phyloP scores from a whole-genome alignment of 2,797 vertebrate genomes.

The Gymnodraco acuticeps region DNA sequence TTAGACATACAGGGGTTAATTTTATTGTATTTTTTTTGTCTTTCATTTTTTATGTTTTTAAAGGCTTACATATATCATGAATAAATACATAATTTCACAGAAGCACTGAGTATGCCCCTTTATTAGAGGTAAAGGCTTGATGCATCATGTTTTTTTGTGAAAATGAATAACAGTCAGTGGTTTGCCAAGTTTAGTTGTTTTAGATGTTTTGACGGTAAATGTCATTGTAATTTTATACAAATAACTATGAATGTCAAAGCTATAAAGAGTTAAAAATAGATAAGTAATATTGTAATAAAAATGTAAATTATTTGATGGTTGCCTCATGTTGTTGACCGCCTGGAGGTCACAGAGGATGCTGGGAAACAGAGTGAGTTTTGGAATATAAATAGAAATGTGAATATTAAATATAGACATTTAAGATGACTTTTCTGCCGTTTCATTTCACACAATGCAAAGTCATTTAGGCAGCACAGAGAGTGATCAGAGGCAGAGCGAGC shows the following conservation, averaged over 20 bases:
- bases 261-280: neutral
- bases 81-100: neutral
- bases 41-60: neutral
- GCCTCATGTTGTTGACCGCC: neutral
- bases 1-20: no score
- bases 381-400: neutral
- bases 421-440: slow-evolving; percentile 34
- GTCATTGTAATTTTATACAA: no score
- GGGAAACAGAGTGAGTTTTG: neutral
- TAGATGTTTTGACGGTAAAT: no score
- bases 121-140: neutral
- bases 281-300: slow-evolving; percentile 2
- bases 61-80: neutral
- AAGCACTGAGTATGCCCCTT: neutral
- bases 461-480: slow-evolving; percentile 15
- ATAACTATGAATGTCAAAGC: neutral
- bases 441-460: slow-evolving; percentile 24
- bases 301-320: neutral
- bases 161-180: no score
- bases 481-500: slow-evolving; percentile 24
- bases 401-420: slow-evolving; percentile 3
- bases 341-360: neutral
- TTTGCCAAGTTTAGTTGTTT: no score
- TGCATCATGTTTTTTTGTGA: no score
- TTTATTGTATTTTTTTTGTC: no score